Base-by-base conservation (phyloP, 2,888 invertebrate genomes). In the Cheilosia grossa region DNA sequence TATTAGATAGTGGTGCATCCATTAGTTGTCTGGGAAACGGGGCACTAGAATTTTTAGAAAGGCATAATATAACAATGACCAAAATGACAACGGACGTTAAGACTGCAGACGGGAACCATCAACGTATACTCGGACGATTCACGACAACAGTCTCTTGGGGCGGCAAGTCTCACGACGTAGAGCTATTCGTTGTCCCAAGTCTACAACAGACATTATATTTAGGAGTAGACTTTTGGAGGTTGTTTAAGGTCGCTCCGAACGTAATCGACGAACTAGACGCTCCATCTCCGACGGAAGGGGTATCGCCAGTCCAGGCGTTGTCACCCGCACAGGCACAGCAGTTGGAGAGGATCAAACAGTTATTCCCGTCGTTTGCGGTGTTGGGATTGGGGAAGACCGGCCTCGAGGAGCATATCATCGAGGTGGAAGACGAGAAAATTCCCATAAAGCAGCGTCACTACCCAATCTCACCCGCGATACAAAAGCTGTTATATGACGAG, bases 401-500 rank as follows among this genome's bases (percentile, higher is more conserved):
- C n/a, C 58, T 58, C 9, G 58, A 70, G 10, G 21, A 70, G 1
- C 56, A 69, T 4, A 1, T 69, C 0, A 69, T 69, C 1, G 69
- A 58, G 37, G 56, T 70, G 51, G 51, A 72, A n/a, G 61, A 61
- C 37, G 37, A 37, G 13, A 37, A 37, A 13, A 37, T 49, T 9
- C 59, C 59, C 24, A 59, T 59, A 2, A 51, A 59, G 10, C 56
- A 59, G n/a, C 30, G 58, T 13, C 47, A 70, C 9, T 70, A 70
- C 17, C 70, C 70, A 37, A 40, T 70, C 24, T 51, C 47, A 19
- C 70, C 49, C 15, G 58, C n/a, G 3, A 21, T 70, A 17, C 70
- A 70, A 24, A 70, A 70, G 49, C 49, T 70, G 2, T 5, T 59
- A 30, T 70, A 59, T 13, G 70, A 58, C 6, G 70, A 70, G 33